These are phyloP conservation scores for Mirounga angustirostris DNA, from an alignment of 2,113 vertebrate species.

Conservation along the genomic window DNA sequence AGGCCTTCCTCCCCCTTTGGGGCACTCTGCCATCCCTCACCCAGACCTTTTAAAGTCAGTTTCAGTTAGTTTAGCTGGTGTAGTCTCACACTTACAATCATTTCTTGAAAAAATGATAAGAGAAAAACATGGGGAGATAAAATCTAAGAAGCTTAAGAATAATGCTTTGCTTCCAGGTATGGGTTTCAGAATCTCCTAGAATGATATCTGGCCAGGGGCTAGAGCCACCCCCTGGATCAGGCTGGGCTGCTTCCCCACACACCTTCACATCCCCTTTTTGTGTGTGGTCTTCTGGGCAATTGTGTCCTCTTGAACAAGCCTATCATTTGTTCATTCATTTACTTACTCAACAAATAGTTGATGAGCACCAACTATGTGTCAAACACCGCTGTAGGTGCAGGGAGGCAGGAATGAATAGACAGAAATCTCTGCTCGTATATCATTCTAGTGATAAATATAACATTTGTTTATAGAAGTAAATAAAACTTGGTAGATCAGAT, in stretches of 20 bases:
- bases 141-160: background rate
- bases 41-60: background rate
- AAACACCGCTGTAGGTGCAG: background rate
- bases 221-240: background rate
- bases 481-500: background rate
- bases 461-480: background rate
- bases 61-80: background rate
- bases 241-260: background rate
- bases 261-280: background rate
- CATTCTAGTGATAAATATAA: background rate
- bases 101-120: background rate
- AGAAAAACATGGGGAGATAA: background rate
- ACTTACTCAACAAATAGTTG: background rate
- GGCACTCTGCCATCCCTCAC: background rate
- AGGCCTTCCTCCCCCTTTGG: background rate
- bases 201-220: background rate
- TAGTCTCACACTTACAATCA: background rate
- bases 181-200: background rate
- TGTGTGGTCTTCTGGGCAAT: background rate
- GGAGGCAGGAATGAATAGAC: background rate
- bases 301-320: background rate
- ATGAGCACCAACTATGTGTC: background rate
- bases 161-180: background rate
- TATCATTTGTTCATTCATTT: background rate
- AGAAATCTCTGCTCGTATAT: background rate